phyloP scores from a whole-genome alignment of 2,113 vertebrate genomes.

The Amblyopsis rosae region DNA sequence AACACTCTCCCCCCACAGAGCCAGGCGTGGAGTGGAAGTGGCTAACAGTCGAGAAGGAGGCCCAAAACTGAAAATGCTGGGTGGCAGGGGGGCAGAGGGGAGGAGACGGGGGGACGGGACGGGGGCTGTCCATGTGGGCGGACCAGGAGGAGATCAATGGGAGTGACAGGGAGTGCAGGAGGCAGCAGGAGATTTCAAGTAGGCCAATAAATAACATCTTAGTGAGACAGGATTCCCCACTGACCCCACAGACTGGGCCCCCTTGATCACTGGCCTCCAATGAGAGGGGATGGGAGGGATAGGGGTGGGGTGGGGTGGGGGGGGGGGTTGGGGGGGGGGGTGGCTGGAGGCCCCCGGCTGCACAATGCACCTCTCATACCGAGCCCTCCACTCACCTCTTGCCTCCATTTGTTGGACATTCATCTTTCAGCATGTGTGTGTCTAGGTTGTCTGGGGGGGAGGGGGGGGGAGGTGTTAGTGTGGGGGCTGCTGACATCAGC shows the following conservation, averaged over 20 bases:
- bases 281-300: background rate
- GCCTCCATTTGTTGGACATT: slow-evolving; percentile 74
- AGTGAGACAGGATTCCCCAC: slow-evolving; percentile 54
- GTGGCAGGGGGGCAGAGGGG: background rate
- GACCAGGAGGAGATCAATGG: slow-evolving; percentile 75
- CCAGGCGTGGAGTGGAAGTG: background rate
- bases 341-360: slow-evolving; percentile 22
- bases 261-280: slow-evolving; percentile 66
- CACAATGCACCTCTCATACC: slow-evolving; percentile 67
- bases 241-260: slow-evolving; percentile 42
- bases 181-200: slow-evolving; percentile 75
- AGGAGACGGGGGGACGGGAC: slow-evolving; percentile 1
- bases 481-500: slow-evolving; percentile 13
- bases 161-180: slow-evolving; percentile 72
- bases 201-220: slow-evolving; percentile 81
- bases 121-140: slow-evolving; percentile 28
- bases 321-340: background rate
- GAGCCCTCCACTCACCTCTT: slow-evolving; percentile 60
- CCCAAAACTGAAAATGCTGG: background rate
- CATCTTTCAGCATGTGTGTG: slow-evolving; percentile 72
- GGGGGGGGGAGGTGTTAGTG: slow-evolving; percentile 27
- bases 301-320: background rate
- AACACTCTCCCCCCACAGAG: no score
- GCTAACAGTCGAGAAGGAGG: background rate
- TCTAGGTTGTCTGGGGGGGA: slow-evolving; percentile 66